These are phyloP conservation scores for Trachemys scripta DNA, from an alignment of 2,113 vertebrate species.

Conservation along the genomic window DNA sequence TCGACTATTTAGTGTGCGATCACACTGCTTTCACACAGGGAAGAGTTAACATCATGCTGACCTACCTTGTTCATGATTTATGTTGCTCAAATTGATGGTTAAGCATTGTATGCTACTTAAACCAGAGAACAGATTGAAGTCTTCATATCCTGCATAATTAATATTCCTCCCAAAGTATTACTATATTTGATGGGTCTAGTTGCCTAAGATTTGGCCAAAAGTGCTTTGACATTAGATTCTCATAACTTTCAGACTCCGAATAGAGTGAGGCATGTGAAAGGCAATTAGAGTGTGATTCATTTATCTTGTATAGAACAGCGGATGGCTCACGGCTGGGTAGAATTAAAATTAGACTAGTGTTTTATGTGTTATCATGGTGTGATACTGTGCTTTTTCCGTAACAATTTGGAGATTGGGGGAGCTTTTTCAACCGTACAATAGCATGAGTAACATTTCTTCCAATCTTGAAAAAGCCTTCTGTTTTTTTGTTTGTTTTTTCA, in stretches of 20 bases:
- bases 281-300: conserved; percentile 38
- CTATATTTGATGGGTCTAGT: neutral
- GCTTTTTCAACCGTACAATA: neutral
- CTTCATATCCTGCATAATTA: neutral
- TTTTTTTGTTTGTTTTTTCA: no score
- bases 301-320: conserved; percentile 25
- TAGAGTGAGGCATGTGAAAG: conserved; percentile 59
- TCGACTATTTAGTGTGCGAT: neutral
- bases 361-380: neutral
- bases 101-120: neutral
- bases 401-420: neutral
- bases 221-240: conserved; percentile 49
- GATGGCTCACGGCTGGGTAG: conserved; percentile 19
- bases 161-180: neutral
- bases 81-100: neutral
- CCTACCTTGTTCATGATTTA: neutral
- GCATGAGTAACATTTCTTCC: neutral
- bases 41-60: neutral
- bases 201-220: conserved; percentile 13
- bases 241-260: conserved; percentile 27
- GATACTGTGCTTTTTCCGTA: neutral
- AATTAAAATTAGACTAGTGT: conserved; percentile 68
- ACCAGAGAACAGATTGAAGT: neutral
- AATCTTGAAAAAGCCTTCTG: neutral
- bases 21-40: neutral